Conservation (phyloP, 1,140 invertebrate genomes). For the Plodia interpunctella region DNA sequence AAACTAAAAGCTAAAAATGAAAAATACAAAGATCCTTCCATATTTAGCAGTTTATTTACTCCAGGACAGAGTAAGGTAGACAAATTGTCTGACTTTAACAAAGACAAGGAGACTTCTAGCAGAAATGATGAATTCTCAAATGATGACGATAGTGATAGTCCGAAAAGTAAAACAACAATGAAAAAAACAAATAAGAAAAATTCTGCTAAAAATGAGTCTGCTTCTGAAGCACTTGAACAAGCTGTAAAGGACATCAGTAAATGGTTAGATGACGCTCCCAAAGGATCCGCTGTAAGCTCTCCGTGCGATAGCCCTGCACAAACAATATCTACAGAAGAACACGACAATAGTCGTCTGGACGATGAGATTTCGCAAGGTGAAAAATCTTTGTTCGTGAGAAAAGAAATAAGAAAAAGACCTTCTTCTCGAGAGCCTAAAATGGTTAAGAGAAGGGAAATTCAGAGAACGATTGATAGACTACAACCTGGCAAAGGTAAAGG, state of each 20-base stretch:
- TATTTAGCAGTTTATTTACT: constrained; percentile 57
- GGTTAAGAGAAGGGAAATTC: constrained; percentile 83
- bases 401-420: constrained; percentile 65
- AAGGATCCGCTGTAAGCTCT: constrained; percentile 84
- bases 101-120: constrained; percentile 35
- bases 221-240: constrained; percentile 88
- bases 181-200: constrained; percentile 53
- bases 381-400: constrained; percentile 45
- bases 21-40: constrained; percentile 67
- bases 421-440: constrained; percentile 64
- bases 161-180: constrained; percentile 45
- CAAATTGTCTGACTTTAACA: constrained; percentile 29
- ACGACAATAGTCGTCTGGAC: constrained; percentile 63
- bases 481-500: constrained; percentile 92
- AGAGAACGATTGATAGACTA: constrained; percentile 87
- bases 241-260: constrained; percentile 92
- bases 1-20: constrained; percentile 82
- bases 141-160: constrained; percentile 44
- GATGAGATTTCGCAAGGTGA: constrained; percentile 60
- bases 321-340: constrained; percentile 56
- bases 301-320: constrained; percentile 74
- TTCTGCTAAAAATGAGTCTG: constrained; percentile 77
- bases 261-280: constrained; percentile 90
- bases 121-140: constrained; percentile 48
- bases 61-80: constrained; percentile 36